phyloP scores from a whole-genome alignment of 2,888 invertebrate genomes.

The Anticlea derivata region DNA sequence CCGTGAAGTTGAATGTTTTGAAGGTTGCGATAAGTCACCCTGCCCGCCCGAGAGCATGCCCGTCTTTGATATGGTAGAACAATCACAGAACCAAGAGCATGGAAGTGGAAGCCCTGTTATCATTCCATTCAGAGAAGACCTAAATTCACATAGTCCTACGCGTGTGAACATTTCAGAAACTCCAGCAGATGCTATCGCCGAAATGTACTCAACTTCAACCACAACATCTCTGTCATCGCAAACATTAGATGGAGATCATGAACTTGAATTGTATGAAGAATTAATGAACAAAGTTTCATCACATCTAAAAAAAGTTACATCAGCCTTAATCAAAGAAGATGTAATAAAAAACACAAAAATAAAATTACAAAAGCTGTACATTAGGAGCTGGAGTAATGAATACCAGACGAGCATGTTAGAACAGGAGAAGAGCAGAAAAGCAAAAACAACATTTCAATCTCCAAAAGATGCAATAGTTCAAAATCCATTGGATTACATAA shows the following conservation, averaged over 20 bases:
- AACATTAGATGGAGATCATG: slow-evolving; percentile 32
- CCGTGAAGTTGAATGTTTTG: neutral
- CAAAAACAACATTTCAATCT: slow-evolving; percentile 14
- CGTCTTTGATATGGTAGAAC: slow-evolving; percentile 10
- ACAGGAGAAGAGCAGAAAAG: slow-evolving; percentile 29
- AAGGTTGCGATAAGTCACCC: too few relatives aligned
- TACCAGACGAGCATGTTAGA: slow-evolving; percentile 39
- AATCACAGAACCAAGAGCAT: neutral
- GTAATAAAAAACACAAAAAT: slow-evolving; percentile 46
- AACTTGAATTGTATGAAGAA: slow-evolving; percentile 51
- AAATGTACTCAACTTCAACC: neutral
- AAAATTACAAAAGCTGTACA: slow-evolving; percentile 46
- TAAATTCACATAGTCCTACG: neutral
- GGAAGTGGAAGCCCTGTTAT: neutral
- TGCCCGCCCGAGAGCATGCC: slow-evolving; percentile 11
- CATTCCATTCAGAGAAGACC: neutral
- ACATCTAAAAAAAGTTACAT: slow-evolving; percentile 45
- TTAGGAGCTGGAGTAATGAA: slow-evolving; percentile 41
- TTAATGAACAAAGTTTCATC: slow-evolving; percentile 56
- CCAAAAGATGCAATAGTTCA: slow-evolving; percentile 41
- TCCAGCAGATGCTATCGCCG: neutral
- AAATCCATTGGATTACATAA: slow-evolving; percentile 53
- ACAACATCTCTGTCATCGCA: slow-evolving; percentile 18
- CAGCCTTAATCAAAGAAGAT: slow-evolving; percentile 47
- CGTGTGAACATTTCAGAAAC: slow-evolving; percentile 4